Conservation (phyloP, 2,797 vertebrate genomes). For the Miichthys miiuy region DNA sequence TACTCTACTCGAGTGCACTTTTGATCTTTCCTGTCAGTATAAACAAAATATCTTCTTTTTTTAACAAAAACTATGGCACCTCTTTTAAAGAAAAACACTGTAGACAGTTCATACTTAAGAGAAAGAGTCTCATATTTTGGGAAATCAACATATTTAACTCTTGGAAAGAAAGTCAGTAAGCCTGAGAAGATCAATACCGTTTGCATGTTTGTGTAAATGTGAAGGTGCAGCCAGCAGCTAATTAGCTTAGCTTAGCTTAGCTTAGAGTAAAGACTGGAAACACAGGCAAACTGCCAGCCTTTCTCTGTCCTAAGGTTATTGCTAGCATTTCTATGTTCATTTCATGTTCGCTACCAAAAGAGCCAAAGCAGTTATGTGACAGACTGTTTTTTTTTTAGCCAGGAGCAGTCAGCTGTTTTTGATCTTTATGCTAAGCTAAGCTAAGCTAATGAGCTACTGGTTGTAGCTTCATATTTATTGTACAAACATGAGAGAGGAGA, state of each 20-base stretch:
- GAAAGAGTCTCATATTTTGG: background rate
- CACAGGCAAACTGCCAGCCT: background rate
- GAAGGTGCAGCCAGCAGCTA: background rate
- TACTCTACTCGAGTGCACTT: background rate
- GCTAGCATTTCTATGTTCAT: background rate
- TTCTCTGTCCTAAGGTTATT: background rate
- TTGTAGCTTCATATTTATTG: background rate
- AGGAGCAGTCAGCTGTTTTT: background rate
- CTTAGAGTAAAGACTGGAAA: background rate
- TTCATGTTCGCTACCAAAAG: background rate
- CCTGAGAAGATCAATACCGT: background rate
- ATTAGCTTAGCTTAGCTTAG: slow-evolving; percentile 2
- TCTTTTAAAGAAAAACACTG: background rate
- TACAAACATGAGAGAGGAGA: no score
- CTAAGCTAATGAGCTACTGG: background rate
- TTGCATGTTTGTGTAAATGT: background rate
- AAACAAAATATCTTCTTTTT: background rate
- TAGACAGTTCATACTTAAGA: background rate
- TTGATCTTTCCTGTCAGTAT: background rate
- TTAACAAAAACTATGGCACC: background rate
- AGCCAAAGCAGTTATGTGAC: no score
- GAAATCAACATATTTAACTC: background rate
- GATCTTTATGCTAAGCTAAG: background rate
- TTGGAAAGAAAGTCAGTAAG: no score
- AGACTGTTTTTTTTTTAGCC: background rate